A percentile compares a stretch with the other conserved stretches of the same genome.
These are phyloP conservation scores for Menidia beryllina DNA, from an alignment of 2,113 vertebrate species.

Conservation along the genomic window DNA sequence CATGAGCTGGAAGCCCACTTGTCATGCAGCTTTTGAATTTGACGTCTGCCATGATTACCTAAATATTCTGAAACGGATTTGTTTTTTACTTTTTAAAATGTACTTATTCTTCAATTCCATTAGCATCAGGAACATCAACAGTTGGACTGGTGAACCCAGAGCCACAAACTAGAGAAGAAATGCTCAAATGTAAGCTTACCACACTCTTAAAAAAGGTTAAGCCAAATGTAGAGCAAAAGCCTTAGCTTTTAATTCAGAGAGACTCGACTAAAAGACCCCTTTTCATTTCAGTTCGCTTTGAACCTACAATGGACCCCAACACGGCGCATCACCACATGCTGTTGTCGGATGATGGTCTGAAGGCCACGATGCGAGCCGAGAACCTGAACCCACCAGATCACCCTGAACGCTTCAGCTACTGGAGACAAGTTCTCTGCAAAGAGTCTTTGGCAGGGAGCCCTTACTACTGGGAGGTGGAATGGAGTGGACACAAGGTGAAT, in stretches of 20 bases:
- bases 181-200: constrained; percentile 81
- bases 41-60: no score
- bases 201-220: background rate
- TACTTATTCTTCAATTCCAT: background rate
- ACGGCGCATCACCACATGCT: constrained; percentile 76
- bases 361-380: constrained; percentile 72
- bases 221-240: background rate
- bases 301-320: constrained; percentile 79
- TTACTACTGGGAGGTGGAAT: constrained; percentile 85
- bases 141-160: constrained; percentile 41
- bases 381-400: constrained; percentile 74
- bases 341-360: constrained; percentile 68
- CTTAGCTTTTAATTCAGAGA: background rate
- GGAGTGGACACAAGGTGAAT: constrained; percentile 80
- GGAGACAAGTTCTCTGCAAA: constrained; percentile 82
- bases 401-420: constrained; percentile 80
- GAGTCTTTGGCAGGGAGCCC: constrained; percentile 79
- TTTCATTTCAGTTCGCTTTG: constrained; percentile 69
- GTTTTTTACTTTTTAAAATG: no score
- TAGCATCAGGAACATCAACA: constrained; percentile 15
- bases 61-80: no score
- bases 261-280: background rate
- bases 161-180: constrained; percentile 76
- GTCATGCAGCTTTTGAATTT: no score
- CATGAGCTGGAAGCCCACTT: background rate